Base-by-base conservation (phyloP, 2,113 vertebrate genomes). In the Petroica traversi region DNA sequence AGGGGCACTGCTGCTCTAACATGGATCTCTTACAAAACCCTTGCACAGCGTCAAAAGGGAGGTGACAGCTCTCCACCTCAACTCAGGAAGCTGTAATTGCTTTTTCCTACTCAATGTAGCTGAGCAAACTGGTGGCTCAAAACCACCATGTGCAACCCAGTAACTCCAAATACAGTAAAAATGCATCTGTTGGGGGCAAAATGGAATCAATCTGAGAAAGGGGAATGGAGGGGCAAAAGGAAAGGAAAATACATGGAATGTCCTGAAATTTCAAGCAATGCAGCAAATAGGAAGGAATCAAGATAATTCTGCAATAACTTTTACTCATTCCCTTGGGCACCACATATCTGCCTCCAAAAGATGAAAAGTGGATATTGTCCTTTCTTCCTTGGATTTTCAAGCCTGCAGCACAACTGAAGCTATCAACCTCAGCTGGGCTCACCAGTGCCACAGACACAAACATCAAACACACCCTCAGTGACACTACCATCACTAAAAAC, bases 21-120 rank as follows among this genome's bases (percentile, higher is more conserved):
- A 8, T 5, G 0, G 2, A 54, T n/a, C 57, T 77, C 34, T 6
- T 9, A 1, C 11, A 38, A 49, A 58, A 51, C 2, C 63, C 51
- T 5, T 4, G 18, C 24, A 23, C 26, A 23, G 18, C 0, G 2
- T 7, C 84, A 34, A 3, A 59, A 46, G 33, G 11, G 38, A 77
- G 25, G 52, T 2, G 38, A 34, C 28, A 74, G 61, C 26, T 48
- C 52, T 5, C 34, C 76, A 63, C 43, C 68, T 67, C 36, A 22
- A 45, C 9, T 18, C 48, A 57, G 49, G 26, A 26, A 81, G 38
- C 17, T 62, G 11, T 12, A 13, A 22, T 4, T n/a, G 8, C 19
- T 31, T n/a, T 52, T 38, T 22, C 38, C 33, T 75, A 28, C 34
- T 20, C 41, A 19, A 1, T 16, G 3, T 28, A 48, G 52, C 24